Percentiles rank a stretch among this genome's conserved stretches.
Evolutionary conservation across 2,113 vertebrate species (phyloP).

Genomic region (Drymodes brunneopygia): DNA sequence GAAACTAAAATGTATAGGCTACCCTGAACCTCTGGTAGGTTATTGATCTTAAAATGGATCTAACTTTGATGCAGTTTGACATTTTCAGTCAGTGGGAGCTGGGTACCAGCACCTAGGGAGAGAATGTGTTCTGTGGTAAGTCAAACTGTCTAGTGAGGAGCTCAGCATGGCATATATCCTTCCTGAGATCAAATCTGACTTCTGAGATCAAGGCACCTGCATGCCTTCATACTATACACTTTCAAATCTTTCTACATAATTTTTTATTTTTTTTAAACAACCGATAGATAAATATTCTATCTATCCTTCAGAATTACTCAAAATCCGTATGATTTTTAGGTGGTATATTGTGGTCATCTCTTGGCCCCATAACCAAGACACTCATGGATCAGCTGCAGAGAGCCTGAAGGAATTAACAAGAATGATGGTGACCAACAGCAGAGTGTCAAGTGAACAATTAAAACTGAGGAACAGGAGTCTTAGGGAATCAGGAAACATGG

Average conservation of each 20-base stretch:
- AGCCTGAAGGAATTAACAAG: not conserved
- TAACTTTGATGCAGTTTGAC: slow-evolving; percentile 41
- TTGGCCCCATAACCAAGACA: not conserved
- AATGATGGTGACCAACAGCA: not conserved
- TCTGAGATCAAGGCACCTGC: not conserved
- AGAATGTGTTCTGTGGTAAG: not conserved
- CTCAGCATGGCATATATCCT: not conserved
- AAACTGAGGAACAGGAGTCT: not conserved
- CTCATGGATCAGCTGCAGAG: not conserved
- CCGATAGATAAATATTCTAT: too few species aligned
- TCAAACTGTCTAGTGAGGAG: not conserved
- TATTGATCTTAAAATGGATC: slow-evolving; percentile 47
- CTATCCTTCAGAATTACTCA: not conserved
- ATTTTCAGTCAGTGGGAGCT: slow-evolving; percentile 31
- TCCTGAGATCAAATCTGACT: not conserved
- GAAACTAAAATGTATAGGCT: not conserved
- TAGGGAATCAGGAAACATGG: not conserved
- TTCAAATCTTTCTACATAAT: not conserved
- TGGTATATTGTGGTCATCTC: not conserved
- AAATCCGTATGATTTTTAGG: not conserved
- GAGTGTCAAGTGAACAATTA: not conserved
- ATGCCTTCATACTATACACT: not conserved
- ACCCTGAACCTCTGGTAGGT: not conserved
- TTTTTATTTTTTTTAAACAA: not conserved
- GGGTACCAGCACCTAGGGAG: not conserved